Conservation (phyloP, 2,113 vertebrate genomes). For the Corythoichthys haematopterus region DNA sequence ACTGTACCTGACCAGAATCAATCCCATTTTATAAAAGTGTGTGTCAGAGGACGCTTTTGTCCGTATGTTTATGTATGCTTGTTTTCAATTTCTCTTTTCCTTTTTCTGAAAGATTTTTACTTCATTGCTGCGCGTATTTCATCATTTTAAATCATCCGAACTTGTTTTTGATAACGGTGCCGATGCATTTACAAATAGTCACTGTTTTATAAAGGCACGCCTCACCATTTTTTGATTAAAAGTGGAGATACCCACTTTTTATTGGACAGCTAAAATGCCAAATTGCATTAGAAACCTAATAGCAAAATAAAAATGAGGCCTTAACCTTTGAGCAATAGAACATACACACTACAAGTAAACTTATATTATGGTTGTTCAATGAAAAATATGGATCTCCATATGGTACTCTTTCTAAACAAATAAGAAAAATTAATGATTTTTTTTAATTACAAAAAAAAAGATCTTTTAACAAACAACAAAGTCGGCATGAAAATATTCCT, state of each 20-base stretch:
- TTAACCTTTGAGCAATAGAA: background rate
- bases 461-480: background rate
- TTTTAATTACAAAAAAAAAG: background rate
- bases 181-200: background rate
- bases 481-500: background rate
- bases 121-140: constrained; percentile 49
- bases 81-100: constrained; percentile 47
- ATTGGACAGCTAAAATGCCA: background rate
- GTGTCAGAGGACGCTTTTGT: constrained; percentile 34
- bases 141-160: constrained; percentile 34
- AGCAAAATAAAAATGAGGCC: background rate
- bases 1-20: constrained; percentile 55
- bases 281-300: background rate
- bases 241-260: background rate
- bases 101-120: constrained; percentile 23
- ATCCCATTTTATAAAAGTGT: constrained; percentile 35
- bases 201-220: background rate
- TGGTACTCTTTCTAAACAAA: background rate
- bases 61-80: constrained; percentile 40
- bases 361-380: background rate
- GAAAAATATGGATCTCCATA: background rate
- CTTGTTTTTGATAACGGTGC: constrained; percentile 32
- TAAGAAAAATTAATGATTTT: background rate
- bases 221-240: background rate
- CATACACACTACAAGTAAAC: background rate